phyloP scores from a whole-genome alignment of 2,888 invertebrate species.

The Oscheius onirici region DNA sequence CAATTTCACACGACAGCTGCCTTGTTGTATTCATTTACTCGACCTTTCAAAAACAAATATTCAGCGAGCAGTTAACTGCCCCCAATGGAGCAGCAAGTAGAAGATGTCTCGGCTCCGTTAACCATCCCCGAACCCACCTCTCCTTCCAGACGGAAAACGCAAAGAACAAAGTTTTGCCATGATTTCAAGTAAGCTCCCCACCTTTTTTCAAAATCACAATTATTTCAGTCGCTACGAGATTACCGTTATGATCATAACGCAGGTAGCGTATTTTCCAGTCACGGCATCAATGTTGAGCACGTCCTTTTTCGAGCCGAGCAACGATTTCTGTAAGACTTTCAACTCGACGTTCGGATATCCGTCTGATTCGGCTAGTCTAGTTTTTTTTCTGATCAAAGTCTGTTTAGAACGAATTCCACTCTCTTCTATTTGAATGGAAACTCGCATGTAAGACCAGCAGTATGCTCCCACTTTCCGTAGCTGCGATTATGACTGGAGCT shows the following conservation, averaged over 20 bases:
- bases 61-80: neutral
- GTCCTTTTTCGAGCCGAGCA: slow-evolving; percentile 61
- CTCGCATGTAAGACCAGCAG: slow-evolving; percentile 36
- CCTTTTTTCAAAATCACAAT: neutral
- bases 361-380: no score
- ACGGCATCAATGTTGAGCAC: slow-evolving; percentile 62
- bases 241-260: slow-evolving; percentile 59
- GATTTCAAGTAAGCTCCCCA: slow-evolving; percentile 38
- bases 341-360: neutral
- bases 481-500: slow-evolving; percentile 64
- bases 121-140: no score
- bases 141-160: no score
- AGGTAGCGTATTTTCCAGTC: slow-evolving; percentile 64
- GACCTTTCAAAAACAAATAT: neutral
- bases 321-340: neutral
- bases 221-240: slow-evolving; percentile 49
- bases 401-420: slow-evolving; percentile 43
- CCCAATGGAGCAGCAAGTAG: neutral
- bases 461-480: slow-evolving; percentile 42
- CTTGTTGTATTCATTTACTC: neutral
- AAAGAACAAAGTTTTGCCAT: slow-evolving; percentile 25
- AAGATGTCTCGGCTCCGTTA: no score
- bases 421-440: slow-evolving; percentile 55
- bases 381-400: neutral
- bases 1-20: neutral